phyloP scores from a whole-genome alignment of 2,113 vertebrate genomes.

The Cathartes aura region DNA sequence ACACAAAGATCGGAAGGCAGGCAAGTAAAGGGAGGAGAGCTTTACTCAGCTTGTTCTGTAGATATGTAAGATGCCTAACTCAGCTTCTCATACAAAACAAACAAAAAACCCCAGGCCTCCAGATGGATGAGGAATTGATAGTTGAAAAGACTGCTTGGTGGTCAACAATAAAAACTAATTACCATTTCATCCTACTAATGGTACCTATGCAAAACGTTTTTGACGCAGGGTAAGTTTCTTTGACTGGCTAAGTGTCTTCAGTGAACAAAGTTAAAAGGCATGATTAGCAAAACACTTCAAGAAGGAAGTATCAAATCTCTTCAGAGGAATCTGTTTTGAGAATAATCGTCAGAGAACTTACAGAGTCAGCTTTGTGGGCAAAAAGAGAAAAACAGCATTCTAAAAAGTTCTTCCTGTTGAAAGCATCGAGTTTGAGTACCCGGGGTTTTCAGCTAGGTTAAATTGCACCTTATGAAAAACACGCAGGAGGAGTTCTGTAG shows the following conservation, averaged over 20 bases:
- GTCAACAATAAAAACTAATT: neutral
- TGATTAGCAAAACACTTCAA: neutral
- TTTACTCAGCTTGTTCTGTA: neutral
- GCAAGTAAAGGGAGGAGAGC: neutral
- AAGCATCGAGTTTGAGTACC: neutral
- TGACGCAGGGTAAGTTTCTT: neutral
- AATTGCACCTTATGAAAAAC: neutral
- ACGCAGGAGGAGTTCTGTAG: neutral
- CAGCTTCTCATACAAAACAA: neutral
- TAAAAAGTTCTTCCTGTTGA: neutral
- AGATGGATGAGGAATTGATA: neutral
- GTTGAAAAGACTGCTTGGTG: constrained; percentile 17
- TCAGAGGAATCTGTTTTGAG: neutral
- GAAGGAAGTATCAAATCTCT: neutral
- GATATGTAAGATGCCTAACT: neutral
- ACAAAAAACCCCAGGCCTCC: neutral
- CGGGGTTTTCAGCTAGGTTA: neutral
- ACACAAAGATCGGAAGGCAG: neutral
- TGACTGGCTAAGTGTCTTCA: neutral
- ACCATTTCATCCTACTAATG: neutral
- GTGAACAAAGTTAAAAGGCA: neutral
- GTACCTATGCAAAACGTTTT: neutral
- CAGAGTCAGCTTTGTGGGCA: neutral
- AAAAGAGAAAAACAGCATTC: neutral
- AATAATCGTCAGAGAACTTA: neutral